phyloP scores from a whole-genome alignment of 2,888 invertebrate species.

The Latrodectus elegans region DNA sequence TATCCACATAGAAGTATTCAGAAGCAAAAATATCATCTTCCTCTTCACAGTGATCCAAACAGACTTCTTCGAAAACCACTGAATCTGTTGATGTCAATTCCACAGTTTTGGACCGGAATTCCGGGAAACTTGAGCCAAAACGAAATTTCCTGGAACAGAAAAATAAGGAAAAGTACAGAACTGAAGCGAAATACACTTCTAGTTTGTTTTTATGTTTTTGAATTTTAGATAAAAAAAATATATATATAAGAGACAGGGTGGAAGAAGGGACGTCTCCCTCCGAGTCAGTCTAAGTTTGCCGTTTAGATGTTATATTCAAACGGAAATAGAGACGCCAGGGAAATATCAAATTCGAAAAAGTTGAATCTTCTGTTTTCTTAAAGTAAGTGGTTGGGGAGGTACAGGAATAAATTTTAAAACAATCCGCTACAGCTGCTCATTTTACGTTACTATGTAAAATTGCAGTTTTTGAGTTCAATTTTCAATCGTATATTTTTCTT shows the following conservation, averaged over 20 bases:
- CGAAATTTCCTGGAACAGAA: conserved; percentile 65
- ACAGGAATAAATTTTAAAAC: conserved; percentile 68
- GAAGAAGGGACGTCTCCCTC: conserved; percentile 34
- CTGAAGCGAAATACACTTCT: conserved; percentile 49
- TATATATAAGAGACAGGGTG: not conserved
- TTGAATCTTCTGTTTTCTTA: conserved; percentile 66
- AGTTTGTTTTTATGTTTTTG: conserved; percentile 50
- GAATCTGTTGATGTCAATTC: conserved; percentile 65
- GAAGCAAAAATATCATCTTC: conserved; percentile 32
- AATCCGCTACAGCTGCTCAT: conserved; percentile 67
- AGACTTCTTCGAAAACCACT: conserved; percentile 41
- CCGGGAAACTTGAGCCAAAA: conserved; percentile 67
- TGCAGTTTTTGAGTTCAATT: conserved; percentile 51
- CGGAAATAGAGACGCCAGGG: conserved; percentile 67
- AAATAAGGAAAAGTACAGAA: conserved; percentile 54
- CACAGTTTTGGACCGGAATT: conserved; percentile 59
- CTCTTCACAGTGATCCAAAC: conserved; percentile 30
- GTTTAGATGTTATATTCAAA: conserved; percentile 69
- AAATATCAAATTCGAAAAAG: conserved; percentile 68
- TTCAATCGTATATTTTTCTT: conserved; percentile 21
- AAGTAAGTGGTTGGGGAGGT: conserved; percentile 65
- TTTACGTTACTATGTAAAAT: conserved; percentile 66
- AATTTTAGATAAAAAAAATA: conserved; percentile 54
- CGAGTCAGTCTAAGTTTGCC: conserved; percentile 62
- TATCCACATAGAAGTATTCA: not conserved